A percentile compares a stretch with the other conserved stretches of the same genome.
These are phyloP conservation scores for Nephrotoma guestfalica DNA, from an alignment of 2,888 invertebrate species.

Conservation along the genomic window DNA sequence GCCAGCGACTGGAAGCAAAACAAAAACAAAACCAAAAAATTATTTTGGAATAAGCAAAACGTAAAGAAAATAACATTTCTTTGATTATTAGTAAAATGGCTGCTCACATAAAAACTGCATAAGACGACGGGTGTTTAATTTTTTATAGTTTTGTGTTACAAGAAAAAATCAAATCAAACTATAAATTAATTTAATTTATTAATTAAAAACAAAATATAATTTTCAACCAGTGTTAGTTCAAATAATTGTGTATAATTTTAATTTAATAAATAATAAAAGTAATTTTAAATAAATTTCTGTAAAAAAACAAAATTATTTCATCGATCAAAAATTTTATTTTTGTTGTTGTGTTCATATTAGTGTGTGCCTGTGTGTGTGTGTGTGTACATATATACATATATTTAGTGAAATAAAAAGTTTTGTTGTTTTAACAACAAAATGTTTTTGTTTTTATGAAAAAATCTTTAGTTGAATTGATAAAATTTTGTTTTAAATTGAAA, in stretches of 20 bases:
- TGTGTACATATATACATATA: neutral
- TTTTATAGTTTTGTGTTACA: neutral
- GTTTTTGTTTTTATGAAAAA: neutral
- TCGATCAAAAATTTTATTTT: neutral
- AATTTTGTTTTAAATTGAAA: neutral
- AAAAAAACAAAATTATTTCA: neutral
- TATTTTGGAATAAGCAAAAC: neutral
- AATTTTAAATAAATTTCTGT: neutral
- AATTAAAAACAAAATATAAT: neutral
- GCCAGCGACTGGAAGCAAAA: neutral
- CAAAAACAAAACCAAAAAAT: neutral
- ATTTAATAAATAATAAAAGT: neutral
- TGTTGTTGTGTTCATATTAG: neutral
- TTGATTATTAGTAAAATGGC: constrained; percentile 3
- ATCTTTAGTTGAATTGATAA: neutral
- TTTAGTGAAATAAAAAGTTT: neutral
- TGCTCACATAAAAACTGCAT: neutral
- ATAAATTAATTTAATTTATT: neutral
- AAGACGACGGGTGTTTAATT: neutral
- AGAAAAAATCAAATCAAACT: neutral
- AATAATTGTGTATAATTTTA: neutral
- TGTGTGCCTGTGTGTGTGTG: neutral
- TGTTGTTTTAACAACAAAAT: neutral
- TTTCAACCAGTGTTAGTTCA: neutral
- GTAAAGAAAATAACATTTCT: neutral